These are phyloP conservation scores for Tokudaia muenninki DNA, from an alignment of 2,797 vertebrate genomes.

Conservation along the genomic window DNA sequence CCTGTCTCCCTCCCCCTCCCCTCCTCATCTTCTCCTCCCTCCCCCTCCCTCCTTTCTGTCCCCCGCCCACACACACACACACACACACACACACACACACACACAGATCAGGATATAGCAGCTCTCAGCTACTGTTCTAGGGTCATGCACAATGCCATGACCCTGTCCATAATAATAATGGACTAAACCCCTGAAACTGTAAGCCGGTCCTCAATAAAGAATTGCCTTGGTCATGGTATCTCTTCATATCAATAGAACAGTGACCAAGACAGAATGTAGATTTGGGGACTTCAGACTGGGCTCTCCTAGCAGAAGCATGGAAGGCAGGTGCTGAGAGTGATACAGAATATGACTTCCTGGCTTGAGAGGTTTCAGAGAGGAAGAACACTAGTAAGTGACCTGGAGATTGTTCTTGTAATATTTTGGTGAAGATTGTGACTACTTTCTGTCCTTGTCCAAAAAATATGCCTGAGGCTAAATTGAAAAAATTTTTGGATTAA, in stretches of 20 bases:
- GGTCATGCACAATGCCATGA: background rate
- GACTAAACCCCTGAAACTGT: background rate
- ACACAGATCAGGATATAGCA: background rate
- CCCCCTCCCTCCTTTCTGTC: background rate
- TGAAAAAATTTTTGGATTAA: background rate
- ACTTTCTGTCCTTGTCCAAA: background rate
- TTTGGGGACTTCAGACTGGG: background rate
- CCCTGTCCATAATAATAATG: background rate
- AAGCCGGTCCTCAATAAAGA: background rate
- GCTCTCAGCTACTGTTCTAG: background rate
- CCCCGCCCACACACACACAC: background rate
- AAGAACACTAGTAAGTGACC: background rate
- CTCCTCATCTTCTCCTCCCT: background rate
- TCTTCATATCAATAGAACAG: background rate
- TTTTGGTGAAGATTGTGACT: background rate
- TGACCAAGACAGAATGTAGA: background rate
- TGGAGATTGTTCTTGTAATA: background rate
- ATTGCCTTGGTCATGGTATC: background rate
- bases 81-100: too few relatives aligned
- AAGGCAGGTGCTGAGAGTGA: too few relatives aligned
- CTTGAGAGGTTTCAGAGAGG: background rate
- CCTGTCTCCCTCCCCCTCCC: too few relatives aligned
- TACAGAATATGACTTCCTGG: background rate
- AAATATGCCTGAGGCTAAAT: background rate
- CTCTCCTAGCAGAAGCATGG: background rate